Evolutionary conservation across 2,113 vertebrate genomes (phyloP).

Genomic region (Anser brachyrhynchus): DNA sequence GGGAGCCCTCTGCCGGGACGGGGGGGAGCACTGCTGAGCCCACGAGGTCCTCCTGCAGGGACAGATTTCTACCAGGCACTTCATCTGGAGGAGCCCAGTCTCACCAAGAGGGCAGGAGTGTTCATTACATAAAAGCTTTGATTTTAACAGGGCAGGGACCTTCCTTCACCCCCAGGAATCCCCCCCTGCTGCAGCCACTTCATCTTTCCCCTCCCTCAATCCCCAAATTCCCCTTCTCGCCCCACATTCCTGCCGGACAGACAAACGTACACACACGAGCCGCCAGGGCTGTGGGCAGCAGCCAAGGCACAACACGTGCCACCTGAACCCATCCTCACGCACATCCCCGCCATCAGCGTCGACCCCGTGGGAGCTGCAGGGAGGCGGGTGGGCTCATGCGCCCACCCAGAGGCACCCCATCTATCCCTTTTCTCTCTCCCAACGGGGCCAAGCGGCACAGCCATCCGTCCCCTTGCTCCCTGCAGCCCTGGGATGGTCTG

Average conservation of each 20-base stretch:
- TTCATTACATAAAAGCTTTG: not conserved
- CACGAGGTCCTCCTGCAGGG: not conserved
- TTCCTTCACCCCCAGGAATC: not conserved
- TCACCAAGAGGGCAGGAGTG: not conserved
- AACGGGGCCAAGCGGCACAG: not conserved
- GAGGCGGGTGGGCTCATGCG: not conserved
- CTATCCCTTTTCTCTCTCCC: not conserved
- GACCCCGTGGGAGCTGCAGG: not conserved
- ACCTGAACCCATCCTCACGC: fast-evolving
- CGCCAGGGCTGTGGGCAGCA: not conserved
- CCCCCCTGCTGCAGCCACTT: not conserved
- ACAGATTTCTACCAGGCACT: conserved; percentile 51
- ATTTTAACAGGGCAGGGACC: not conserved
- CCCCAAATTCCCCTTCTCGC: not conserved
- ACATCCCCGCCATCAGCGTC: not conserved
- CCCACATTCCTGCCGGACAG: not conserved
- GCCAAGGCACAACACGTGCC: fast-evolving
- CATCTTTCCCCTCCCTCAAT: not conserved
- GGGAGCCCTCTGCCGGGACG: not conserved
- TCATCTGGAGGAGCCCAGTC: not conserved
- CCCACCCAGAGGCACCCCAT: not conserved
- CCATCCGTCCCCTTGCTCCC: not conserved
- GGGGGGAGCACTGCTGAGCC: not conserved
- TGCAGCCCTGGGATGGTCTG: not conserved
- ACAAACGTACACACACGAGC: not conserved